phyloP scores from a whole-genome alignment of 1,140 invertebrate genomes.

The Hestina assimilis region DNA sequence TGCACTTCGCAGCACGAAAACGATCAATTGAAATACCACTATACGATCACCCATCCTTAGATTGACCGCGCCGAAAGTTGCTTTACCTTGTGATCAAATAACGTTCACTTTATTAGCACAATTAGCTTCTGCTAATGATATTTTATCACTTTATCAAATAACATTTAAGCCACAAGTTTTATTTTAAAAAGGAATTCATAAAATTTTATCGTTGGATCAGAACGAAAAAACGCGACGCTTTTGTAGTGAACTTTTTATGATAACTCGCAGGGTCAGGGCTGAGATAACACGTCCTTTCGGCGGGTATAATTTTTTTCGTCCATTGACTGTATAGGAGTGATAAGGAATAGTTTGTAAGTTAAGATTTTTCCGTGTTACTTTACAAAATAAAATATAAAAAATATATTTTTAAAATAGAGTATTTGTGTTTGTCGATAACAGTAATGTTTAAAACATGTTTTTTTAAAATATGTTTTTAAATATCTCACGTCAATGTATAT shows the following conservation, averaged over 20 bases:
- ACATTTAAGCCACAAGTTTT: not conserved
- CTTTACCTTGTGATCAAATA: too few species aligned
- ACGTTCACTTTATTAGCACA: too few species aligned
- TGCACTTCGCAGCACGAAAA: too few species aligned
- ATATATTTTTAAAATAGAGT: not conserved
- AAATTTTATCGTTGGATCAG: slow-evolving; percentile 22
- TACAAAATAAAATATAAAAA: not conserved
- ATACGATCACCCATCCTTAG: too few species aligned
- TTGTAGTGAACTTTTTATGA: slow-evolving; percentile 33
- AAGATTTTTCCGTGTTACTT: not conserved
- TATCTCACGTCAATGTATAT: too few species aligned
- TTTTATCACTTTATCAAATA: too few species aligned
- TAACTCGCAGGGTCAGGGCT: slow-evolving; percentile 39
- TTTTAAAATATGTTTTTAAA: too few species aligned
- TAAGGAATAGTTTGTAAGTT: slow-evolving; percentile 17
- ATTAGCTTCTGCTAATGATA: too few species aligned
- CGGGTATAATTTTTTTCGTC: slow-evolving; percentile 28
- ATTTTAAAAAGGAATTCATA: slow-evolving; percentile 1
- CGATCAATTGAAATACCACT: too few species aligned
- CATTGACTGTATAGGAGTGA: slow-evolving; percentile 27
- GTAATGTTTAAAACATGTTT: too few species aligned
- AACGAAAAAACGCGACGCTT: slow-evolving; percentile 25
- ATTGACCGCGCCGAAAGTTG: too few species aligned
- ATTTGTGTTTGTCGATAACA: too few species aligned
- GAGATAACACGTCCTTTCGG: slow-evolving; percentile 36